Percentiles rank a stretch among this genome's conserved stretches.
These are phyloP conservation scores for Microplitis mediator DNA, from an alignment of 1,140 invertebrate species.

Conservation along the genomic window DNA sequence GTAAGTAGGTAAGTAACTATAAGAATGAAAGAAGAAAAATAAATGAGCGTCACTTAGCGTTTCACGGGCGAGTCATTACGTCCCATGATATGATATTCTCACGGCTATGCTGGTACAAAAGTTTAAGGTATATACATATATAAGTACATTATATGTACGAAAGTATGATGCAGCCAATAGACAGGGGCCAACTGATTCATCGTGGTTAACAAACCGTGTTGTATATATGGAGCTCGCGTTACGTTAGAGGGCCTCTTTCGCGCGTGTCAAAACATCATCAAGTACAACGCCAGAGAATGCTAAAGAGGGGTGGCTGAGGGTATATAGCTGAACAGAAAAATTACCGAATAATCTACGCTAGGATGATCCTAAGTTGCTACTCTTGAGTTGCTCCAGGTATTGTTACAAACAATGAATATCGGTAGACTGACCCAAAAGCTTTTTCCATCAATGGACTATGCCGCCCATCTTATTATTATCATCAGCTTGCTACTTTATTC, in stretches of 20 bases:
- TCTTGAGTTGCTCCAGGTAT: conserved; percentile 35
- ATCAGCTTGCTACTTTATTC: conserved; percentile 11
- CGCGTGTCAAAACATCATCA: conserved; percentile 60
- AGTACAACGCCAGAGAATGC: conserved; percentile 3
- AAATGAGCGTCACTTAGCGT: conserved; percentile 44
- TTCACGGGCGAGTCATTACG: conserved; percentile 53
- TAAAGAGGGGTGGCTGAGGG: background rate
- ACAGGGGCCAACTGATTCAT: conserved; percentile 47
- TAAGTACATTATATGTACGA: conserved; percentile 21
- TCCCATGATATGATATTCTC: conserved; percentile 60
- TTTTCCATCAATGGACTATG: conserved; percentile 25
- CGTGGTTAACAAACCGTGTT: conserved; percentile 52
- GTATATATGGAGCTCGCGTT: conserved; percentile 45
- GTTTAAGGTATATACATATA: background rate
- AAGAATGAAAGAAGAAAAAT: too few species aligned
- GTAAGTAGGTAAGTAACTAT: too few species aligned
- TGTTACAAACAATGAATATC: conserved; percentile 48
- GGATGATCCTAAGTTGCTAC: conserved; percentile 43
- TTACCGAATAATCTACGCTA: conserved; percentile 59
- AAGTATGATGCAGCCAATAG: background rate
- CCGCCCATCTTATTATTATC: conserved; percentile 19
- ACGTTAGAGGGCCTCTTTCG: conserved; percentile 36
- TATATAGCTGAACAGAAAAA: conserved; percentile 47
- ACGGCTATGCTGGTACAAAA: conserved; percentile 34
- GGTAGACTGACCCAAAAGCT: conserved; percentile 13